Evolutionary conservation across 2,113 vertebrate species (phyloP).

Genomic region (Salvelinus fontinalis): DNA sequence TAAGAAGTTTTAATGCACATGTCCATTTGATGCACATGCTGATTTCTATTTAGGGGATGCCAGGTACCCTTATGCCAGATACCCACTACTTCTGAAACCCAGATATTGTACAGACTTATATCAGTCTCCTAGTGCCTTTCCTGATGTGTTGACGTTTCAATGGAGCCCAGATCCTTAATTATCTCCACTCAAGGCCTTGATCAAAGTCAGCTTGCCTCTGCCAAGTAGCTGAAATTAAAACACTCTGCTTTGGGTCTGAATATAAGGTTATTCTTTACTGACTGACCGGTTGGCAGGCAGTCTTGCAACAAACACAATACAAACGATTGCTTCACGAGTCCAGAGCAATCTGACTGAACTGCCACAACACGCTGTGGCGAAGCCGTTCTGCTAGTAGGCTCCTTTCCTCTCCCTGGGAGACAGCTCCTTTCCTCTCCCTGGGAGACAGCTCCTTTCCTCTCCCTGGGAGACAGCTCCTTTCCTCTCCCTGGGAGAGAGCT

Average conservation of each 20-base stretch:
- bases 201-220: constrained; percentile 17
- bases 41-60: background rate
- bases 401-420: constrained; percentile 20
- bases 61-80: background rate
- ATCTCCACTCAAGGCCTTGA: constrained; percentile 10
- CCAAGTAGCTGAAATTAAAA: background rate
- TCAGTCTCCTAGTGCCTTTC: background rate
- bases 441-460: constrained; percentile 29
- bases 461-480: constrained; percentile 45
- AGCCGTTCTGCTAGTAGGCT: constrained; percentile 3
- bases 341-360: constrained; percentile 22
- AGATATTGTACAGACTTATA: background rate
- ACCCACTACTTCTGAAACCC: background rate
- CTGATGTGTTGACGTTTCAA: background rate
- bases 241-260: constrained; percentile 17
- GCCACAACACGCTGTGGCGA: background rate
- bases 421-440: constrained; percentile 37
- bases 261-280: constrained; percentile 20
- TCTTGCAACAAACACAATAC: constrained; percentile 9
- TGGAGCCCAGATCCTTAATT: background rate
- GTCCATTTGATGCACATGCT: background rate
- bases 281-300: constrained; percentile 14
- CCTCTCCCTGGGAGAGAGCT: constrained; percentile 45
- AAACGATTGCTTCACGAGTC: constrained; percentile 16
- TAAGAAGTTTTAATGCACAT: background rate